Conservation (phyloP, 2,113 vertebrate genomes). For the Oostethus manadensis region DNA sequence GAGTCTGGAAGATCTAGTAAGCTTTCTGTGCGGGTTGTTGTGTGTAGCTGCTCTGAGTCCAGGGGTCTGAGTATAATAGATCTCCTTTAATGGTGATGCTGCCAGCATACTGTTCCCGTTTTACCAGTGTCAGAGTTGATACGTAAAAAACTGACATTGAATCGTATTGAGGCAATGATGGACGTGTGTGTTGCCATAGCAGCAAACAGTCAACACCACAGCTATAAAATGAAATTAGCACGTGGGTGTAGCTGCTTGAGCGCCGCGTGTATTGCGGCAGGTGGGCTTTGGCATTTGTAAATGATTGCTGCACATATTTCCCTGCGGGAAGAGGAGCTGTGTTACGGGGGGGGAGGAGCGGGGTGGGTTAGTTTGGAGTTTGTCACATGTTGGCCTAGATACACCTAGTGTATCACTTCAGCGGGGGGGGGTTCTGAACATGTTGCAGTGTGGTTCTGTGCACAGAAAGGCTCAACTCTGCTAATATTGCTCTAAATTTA, state of each 20-base stretch:
- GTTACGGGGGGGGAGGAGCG: neutral
- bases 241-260: neutral
- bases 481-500: too few species aligned
- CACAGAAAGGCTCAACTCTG: neutral
- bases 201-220: conserved; percentile 13
- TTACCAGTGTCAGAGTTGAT: neutral
- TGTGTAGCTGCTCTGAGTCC: too few species aligned
- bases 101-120: neutral
- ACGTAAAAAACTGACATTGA: neutral
- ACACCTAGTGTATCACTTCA: conserved; percentile 18
- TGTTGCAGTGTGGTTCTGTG: conserved; percentile 10
- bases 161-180: neutral
- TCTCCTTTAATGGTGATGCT: neutral
- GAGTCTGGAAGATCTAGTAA: too few species aligned
- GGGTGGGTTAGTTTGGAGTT: conserved; percentile 26
- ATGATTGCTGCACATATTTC: conserved; percentile 27
- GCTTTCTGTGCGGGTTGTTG: too few species aligned
- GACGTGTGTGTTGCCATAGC: neutral
- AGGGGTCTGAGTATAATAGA: too few species aligned
- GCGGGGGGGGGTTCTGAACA: neutral
- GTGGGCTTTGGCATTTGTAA: conserved; percentile 45
- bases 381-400: conserved; percentile 61
- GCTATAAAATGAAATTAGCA: conserved; percentile 16
- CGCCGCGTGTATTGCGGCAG: conserved; percentile 17
- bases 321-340: conserved; percentile 19